Evolutionary conservation across 2,113 vertebrate genomes (phyloP), one percentile per base, ranked within the genome.

Genomic region (Danionella cerebrum): DNA sequence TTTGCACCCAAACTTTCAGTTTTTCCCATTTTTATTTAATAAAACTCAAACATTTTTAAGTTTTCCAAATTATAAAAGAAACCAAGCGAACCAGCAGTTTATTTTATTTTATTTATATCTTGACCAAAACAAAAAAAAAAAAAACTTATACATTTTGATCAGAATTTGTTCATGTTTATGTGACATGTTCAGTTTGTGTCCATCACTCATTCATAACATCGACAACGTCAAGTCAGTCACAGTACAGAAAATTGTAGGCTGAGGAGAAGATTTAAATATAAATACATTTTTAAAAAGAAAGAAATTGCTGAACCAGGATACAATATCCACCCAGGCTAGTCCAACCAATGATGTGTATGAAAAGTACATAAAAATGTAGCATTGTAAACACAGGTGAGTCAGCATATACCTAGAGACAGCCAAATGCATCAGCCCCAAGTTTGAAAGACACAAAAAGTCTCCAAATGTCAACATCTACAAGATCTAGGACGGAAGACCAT

Each of bases 151-250:
- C 82, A 85, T 76, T 81, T n/a, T 85, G 76, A 75, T 73, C 70
- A 62, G 79, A 80, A 78, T 76, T 72, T 18, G 51, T 78, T 80
- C 47, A 82, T 87, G 82, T 87, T 85, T 84, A 82, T 84, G 85
- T 85, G 79, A 85, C 83, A 80, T 86, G 84, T 88, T 86, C 80
- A 79, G 84, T 86, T 82, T 86, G 42, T 67, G 14, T 69, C 74
- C 39, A 76, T 90, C 86, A 76, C 86, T 86, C 88, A 90, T 90
- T 89, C 88, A 89, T 87, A 88, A 80, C 78, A 86, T 90, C 87
- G 86, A 84, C 86, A 80, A 87, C 84, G 87, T 90, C 85, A 84
- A 87, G 86, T 88, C 88, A 77, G 88, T 90, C 88, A 86, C 88
- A 88, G 86, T 89, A 78, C 80, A 82, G 85, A 79, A 73, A 69